Conservation (phyloP, 1,140 invertebrate genomes). For the Cecropterus lyciades region DNA sequence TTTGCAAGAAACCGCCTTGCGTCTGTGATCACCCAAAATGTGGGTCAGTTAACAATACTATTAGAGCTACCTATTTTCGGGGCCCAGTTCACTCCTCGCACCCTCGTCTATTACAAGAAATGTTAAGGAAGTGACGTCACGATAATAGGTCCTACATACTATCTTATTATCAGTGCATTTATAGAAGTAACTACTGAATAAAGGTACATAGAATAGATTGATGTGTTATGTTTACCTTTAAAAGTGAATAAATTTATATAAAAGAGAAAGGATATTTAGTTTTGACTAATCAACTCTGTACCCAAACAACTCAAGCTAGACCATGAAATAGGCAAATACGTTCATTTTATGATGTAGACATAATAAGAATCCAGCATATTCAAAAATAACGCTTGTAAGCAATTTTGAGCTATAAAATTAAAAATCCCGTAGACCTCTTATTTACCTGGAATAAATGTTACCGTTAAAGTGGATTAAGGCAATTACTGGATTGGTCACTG, state of each 20-base stretch:
- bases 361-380: too few relatives aligned
- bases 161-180: not conserved
- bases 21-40: conserved; percentile 1
- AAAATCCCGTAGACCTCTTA: not conserved
- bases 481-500: conserved; percentile 10
- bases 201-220: too few relatives aligned
- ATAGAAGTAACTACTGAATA: not conserved
- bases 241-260: too few relatives aligned
- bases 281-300: too few relatives aligned
- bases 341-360: too few relatives aligned
- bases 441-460: not conserved
- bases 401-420: not conserved
- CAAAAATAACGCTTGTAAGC: too few relatives aligned
- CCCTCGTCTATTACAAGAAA: conserved; percentile 12
- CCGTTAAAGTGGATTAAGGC: conserved; percentile 3
- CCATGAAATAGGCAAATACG: too few relatives aligned
- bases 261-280: too few relatives aligned
- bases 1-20: not conserved
- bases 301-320: too few relatives aligned
- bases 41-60: conserved; percentile 15
- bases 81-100: not conserved
- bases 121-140: conserved; percentile 3
- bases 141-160: conserved; percentile 4
- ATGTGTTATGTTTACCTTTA: too few relatives aligned
- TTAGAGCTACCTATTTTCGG: not conserved